Percentiles rank a stretch among this genome's conserved stretches.
Evolutionary conservation across 2,888 invertebrate species (phyloP).

Genomic region (Lepidocyrtinus sp.): DNA sequence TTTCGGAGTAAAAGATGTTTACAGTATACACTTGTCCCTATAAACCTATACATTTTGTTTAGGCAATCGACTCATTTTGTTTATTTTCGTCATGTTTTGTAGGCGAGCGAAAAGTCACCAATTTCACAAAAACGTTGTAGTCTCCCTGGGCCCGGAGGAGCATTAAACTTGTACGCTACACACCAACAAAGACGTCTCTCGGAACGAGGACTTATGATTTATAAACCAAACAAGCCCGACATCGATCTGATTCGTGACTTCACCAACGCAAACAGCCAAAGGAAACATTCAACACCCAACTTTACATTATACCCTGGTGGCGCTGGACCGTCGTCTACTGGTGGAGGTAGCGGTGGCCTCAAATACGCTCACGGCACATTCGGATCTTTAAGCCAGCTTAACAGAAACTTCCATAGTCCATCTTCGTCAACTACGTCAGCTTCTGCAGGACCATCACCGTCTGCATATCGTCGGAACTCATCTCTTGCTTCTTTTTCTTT

Average conservation of each 20-base stretch:
- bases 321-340: constrained; percentile 39
- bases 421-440: constrained; percentile 27
- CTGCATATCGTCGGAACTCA: constrained; percentile 50
- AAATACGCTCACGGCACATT: constrained; percentile 56
- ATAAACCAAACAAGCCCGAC: constrained; percentile 69
- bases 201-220: constrained; percentile 68
- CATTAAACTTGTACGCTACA: constrained; percentile 64
- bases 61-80: no score
- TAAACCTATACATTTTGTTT: no score
- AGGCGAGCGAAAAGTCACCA: constrained; percentile 64
- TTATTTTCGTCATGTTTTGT: no score
- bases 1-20: no score
- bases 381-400: constrained; percentile 57
- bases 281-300: constrained; percentile 61
- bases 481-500: constrained; percentile 55
- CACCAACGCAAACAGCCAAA: constrained; percentile 61
- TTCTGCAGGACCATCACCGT: constrained; percentile 56
- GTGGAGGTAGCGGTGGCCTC: constrained; percentile 24
- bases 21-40: no score
- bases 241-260: constrained; percentile 70
- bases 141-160: constrained; percentile 55
- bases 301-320: constrained; percentile 56
- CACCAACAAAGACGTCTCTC: constrained; percentile 69
- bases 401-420: constrained; percentile 50
- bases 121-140: constrained; percentile 64